phyloP scores from a whole-genome alignment of 2,888 invertebrate species.

The Apamea anceps region DNA sequence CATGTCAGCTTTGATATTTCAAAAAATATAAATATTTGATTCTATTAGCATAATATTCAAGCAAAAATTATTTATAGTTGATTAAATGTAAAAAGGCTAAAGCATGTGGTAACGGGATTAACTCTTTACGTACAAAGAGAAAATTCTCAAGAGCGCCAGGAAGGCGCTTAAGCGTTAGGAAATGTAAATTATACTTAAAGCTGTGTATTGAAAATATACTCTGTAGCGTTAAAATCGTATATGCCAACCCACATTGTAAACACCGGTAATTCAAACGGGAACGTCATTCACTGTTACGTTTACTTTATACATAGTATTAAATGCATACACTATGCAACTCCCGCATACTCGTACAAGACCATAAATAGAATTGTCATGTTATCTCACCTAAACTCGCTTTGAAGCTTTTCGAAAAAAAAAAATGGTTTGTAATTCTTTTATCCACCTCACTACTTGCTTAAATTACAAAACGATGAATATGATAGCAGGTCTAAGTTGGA shows the following conservation, averaged over 20 bases:
- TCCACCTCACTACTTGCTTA: slow-evolving; percentile 9
- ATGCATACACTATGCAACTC: slow-evolving; percentile 1
- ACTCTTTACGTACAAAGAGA: slow-evolving; percentile 32
- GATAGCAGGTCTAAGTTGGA: neutral
- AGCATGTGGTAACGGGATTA: slow-evolving; percentile 22
- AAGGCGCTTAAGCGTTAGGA: slow-evolving; percentile 34
- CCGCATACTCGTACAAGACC: neutral
- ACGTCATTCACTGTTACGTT: neutral
- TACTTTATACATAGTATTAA: neutral
- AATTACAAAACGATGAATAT: slow-evolving; percentile 26
- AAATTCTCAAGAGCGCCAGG: slow-evolving; percentile 25
- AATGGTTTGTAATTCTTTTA: neutral
- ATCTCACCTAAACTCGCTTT: neutral
- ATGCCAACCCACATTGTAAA: neutral
- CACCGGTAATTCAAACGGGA: neutral
- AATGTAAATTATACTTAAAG: slow-evolving; percentile 31
- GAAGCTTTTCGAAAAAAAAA: neutral
- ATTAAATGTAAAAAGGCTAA: slow-evolving; percentile 32
- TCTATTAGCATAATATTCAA: slow-evolving; percentile 27
- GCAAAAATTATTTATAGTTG: slow-evolving; percentile 12
- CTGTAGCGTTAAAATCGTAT: neutral
- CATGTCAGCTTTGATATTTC: neutral
- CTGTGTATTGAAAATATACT: slow-evolving; percentile 13
- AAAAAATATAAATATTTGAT: slow-evolving; percentile 1
- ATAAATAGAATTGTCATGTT: neutral